Base-by-base conservation (phyloP, 2,797 vertebrate genomes). In the Ammospiza maritima region DNA sequence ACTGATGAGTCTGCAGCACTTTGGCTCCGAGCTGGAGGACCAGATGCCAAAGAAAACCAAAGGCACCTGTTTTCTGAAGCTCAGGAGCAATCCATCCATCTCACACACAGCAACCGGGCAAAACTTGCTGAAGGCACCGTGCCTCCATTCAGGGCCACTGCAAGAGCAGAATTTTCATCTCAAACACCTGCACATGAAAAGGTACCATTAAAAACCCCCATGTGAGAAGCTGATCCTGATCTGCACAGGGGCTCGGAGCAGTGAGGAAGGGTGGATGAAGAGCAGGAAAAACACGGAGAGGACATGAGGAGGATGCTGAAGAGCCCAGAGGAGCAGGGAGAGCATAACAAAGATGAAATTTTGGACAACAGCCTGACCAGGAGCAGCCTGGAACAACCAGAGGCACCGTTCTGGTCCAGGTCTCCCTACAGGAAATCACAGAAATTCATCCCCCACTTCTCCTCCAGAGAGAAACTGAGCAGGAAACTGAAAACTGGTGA, bases 361-460 rank as follows among this genome's bases (percentile, higher is more conserved):
- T 14, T 45, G 32, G 25, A 44, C 21, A 78, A 30, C 6, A 69
- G 20, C 38, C 42, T 65, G 23, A 38, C 2, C 58, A 93, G 53
- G 53, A 90, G 36, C 23, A 71, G 18, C 18, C 34, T 30, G n/a
- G 34, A 50, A 42, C 34, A 74, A 40, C 23, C 30, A 75, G 32
- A 62, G n/a, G 23, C 6, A 48, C 6, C 0, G 0, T 23, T 36
- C 22, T 44, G 45, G 25, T 40, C 62, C 48, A 15, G 47, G 16
- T 16, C 36, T 64, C 27, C 26, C 38, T 57, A 21, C 9, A 9
- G 17, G 22, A 18, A 36, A 22, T 56, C 50, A n/a, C 34, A 51
- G 22, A 16, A 79, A 45, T 12, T 44, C 22, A 58, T 23, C 21
- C 8, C 9, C 3, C 14, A 3, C n/a, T 51, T 50, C 36, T 76